Evolutionary conservation across 2,888 invertebrate species (phyloP).

Genomic region (Drosophila bunnanda): DNA sequence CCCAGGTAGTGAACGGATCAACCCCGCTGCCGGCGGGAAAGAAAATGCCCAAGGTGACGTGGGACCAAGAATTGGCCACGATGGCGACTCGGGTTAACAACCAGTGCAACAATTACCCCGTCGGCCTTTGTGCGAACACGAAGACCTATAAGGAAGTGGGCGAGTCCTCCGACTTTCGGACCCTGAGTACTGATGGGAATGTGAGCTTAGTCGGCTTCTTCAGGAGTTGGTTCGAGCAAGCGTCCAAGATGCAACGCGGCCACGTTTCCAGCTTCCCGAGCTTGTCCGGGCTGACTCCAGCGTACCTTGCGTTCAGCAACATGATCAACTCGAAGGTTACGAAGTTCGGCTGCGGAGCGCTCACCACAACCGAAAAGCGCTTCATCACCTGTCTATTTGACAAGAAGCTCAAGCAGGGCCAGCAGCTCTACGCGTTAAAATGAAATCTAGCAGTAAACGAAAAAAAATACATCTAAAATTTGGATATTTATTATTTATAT

Average conservation of each 20-base stretch:
- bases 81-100: constrained; percentile 58
- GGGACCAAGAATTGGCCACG: constrained; percentile 40
- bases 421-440: background rate
- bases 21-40: constrained; percentile 6
- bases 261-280: constrained; percentile 1
- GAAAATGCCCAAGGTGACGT: constrained; percentile 4
- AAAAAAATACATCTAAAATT: background rate
- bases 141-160: constrained; percentile 35
- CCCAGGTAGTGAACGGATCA: background rate
- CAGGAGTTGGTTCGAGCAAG: background rate
- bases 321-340: background rate
- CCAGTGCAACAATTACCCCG: constrained; percentile 8
- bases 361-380: background rate
- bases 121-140: constrained; percentile 36
- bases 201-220: background rate
- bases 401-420: background rate
- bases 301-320: background rate
- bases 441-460: background rate
- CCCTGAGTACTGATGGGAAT: fast-evolving
- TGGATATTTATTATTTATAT: too few species aligned
- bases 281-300: background rate
- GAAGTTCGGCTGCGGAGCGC: constrained; percentile 28
- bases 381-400: constrained; percentile 31
- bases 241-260: fast-evolving
- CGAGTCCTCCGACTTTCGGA: constrained; percentile 8